Percentiles rank a stretch among this genome's conserved stretches.
Evolutionary conservation across 1,140 invertebrate species (phyloP).

Genomic region (Atta texana): DNA sequence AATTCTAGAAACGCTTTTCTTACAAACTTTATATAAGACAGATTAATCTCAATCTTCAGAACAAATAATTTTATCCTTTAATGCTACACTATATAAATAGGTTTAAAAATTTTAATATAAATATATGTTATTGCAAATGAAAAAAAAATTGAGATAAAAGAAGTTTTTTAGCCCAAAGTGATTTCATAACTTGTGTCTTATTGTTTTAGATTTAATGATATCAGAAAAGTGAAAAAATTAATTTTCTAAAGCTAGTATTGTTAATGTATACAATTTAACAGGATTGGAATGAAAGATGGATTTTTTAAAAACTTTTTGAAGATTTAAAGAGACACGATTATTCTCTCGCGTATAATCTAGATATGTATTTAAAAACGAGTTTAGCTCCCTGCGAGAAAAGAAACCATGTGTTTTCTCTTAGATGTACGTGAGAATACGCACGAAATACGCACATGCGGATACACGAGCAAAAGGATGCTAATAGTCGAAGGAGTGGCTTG

Average conservation of each 20-base stretch:
- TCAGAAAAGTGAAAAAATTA: neutral
- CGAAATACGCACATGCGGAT: conserved; percentile 43
- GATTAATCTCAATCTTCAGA: neutral
- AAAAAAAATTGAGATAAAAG: neutral
- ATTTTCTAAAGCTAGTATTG: neutral
- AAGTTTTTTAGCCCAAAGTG: neutral
- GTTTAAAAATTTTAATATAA: neutral
- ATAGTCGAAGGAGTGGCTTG: conserved; percentile 53
- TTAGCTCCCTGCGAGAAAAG: neutral
- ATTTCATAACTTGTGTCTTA: conserved; percentile 10
- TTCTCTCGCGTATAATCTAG: neutral
- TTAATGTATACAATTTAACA: neutral
- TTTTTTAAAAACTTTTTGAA: neutral
- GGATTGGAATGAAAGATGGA: neutral
- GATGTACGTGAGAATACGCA: neutral
- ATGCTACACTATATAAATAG: conserved; percentile 2
- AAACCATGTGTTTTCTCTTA: conserved; percentile 29
- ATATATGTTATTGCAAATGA: neutral
- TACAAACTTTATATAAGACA: neutral
- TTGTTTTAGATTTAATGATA: neutral
- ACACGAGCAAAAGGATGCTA: conserved; percentile 53
- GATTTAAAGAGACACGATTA: neutral
- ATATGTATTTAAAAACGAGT: conserved; percentile 30
- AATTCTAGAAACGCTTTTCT: neutral
- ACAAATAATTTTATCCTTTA: neutral